Conservation (phyloP, 1,140 invertebrate genomes). For the Nylanderia fulva region DNA sequence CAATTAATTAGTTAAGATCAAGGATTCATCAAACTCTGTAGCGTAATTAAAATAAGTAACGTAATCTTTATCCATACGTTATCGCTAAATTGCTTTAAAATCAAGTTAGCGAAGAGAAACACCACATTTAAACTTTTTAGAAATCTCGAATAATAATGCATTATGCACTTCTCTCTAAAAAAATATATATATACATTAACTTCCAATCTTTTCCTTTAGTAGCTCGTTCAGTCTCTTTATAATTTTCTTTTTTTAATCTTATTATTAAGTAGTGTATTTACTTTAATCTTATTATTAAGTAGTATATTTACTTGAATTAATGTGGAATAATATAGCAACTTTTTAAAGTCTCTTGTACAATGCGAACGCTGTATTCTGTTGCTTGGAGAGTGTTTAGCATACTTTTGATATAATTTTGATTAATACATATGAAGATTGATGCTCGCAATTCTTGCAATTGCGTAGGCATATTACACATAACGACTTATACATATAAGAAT, state of each 20-base stretch:
- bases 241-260: constrained; percentile 55
- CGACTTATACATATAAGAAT: constrained; percentile 48
- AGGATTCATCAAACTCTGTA: constrained; percentile 62
- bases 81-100: constrained; percentile 43
- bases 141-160: constrained; percentile 36
- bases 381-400: constrained; percentile 73
- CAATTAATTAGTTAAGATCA: constrained; percentile 5
- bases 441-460: constrained; percentile 58
- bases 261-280: constrained; percentile 78
- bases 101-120: constrained; percentile 25
- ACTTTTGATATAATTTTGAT: constrained; percentile 77
- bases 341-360: constrained; percentile 72
- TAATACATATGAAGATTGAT: constrained; percentile 48
- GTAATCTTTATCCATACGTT: constrained; percentile 48
- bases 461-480: constrained; percentile 38
- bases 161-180: constrained; percentile 34
- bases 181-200: no score
- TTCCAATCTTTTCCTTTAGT: constrained; percentile 61
- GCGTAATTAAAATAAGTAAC: constrained; percentile 49
- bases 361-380: constrained; percentile 73
- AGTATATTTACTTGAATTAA: constrained; percentile 73
- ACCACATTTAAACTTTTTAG: constrained; percentile 39
- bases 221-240: constrained; percentile 60
- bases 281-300: constrained; percentile 73
- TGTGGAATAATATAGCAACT: constrained; percentile 67